Evolutionary conservation across 1,140 invertebrate genomes (phyloP).

Genomic region (Anastatus disparis): DNA sequence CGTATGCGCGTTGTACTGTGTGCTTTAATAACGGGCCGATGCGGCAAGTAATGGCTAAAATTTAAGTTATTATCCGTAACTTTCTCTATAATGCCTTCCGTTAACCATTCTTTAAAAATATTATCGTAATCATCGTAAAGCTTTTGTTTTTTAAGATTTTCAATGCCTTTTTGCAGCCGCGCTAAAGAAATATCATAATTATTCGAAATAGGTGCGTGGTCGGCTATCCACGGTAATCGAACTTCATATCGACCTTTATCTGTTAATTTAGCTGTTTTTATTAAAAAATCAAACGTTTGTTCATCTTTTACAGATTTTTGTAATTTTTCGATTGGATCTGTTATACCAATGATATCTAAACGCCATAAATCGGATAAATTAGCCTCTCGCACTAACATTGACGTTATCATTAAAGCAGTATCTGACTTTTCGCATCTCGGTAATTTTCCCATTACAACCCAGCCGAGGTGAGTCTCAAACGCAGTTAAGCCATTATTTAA

Average conservation of each 20-base stretch:
- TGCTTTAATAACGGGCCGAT: slow-evolving; percentile 39
- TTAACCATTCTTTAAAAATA: background rate
- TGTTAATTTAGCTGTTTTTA: background rate
- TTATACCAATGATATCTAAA: background rate
- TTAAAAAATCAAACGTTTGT: background rate
- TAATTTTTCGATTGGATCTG: too few species aligned
- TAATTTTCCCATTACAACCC: too few species aligned
- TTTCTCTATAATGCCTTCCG: slow-evolving; percentile 35
- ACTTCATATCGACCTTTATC: background rate
- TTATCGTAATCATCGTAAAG: background rate
- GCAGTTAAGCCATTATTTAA: too few species aligned
- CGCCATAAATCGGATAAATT: background rate
- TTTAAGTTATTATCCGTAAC: slow-evolving; percentile 11
- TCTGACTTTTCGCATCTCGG: too few species aligned
- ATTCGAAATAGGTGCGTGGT: background rate
- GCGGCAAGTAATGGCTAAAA: slow-evolving; percentile 33
- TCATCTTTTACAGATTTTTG: background rate
- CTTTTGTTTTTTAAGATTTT: background rate
- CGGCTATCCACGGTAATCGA: background rate
- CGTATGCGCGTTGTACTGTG: slow-evolving; percentile 39
- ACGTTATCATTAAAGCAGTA: background rate
- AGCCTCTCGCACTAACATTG: background rate
- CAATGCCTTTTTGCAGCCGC: background rate
- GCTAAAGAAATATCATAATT: background rate
- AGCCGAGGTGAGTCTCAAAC: too few species aligned